A percentile compares a stretch with the other conserved stretches of the same genome.
These are phyloP conservation scores for Brachionus manjavacas DNA, from an alignment of 1,140 invertebrate genomes.

Conservation along the genomic window DNA sequence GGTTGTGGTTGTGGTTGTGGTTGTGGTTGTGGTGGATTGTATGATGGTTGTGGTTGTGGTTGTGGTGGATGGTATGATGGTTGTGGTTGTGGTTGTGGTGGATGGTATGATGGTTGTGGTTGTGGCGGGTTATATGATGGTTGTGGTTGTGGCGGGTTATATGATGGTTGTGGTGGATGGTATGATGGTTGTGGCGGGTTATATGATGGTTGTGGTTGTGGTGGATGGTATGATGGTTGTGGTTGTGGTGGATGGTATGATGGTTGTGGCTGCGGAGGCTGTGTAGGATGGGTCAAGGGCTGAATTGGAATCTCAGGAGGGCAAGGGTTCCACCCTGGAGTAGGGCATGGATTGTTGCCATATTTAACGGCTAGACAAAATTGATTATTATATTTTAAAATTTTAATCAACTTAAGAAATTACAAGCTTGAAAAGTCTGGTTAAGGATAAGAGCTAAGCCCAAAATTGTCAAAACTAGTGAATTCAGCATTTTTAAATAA, in stretches of 20 bases:
- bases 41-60: background rate
- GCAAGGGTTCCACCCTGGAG: background rate
- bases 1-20: background rate
- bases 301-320: background rate
- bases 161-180: background rate
- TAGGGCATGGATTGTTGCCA: background rate
- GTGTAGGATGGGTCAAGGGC: background rate
- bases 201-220: background rate
- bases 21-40: background rate
- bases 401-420: background rate
- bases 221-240: background rate
- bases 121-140: background rate
- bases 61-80: background rate
- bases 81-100: background rate
- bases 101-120: background rate
- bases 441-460: background rate
- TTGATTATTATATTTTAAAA: background rate
- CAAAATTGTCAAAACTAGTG: background rate
- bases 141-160: background rate
- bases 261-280: background rate
- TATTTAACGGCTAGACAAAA: background rate
- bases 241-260: background rate
- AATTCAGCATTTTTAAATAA: background rate
- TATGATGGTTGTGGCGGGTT: background rate
- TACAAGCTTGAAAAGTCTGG: constrained; percentile 1